Percentiles rank a stretch among this genome's conserved stretches.
phyloP scores from a whole-genome alignment of 1,140 invertebrate species.

The Drosophila bocki region DNA sequence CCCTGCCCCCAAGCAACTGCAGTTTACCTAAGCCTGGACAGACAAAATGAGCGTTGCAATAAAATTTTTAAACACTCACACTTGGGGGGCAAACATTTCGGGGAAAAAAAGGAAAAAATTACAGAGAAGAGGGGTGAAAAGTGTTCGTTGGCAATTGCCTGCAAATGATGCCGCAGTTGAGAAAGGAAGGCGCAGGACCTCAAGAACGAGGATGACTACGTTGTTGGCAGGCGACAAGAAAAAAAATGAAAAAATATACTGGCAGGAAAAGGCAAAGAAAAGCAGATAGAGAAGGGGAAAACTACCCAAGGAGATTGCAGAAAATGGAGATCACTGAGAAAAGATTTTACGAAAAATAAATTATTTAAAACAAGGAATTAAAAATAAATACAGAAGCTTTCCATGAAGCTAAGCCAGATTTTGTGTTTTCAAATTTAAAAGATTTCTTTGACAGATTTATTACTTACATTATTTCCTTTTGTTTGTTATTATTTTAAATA shows the following conservation, averaged over 20 bases:
- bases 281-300: neutral
- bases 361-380: neutral
- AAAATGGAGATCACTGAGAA: neutral
- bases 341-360: neutral
- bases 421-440: neutral
- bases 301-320: neutral
- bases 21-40: slow-evolving; percentile 51
- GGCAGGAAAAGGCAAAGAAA: slow-evolving; percentile 16
- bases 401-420: neutral
- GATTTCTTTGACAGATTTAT: neutral
- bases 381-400: neutral
- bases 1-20: slow-evolving; percentile 23
- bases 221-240: slow-evolving; percentile 38
- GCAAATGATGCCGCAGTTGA: slow-evolving; percentile 58
- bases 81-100: slow-evolving; percentile 37
- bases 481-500: too few species aligned
- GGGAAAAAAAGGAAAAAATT: neutral
- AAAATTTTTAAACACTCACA: slow-evolving; percentile 66
- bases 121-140: slow-evolving; percentile 10
- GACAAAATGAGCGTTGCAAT: slow-evolving; percentile 66
- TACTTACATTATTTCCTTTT: neutral
- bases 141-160: slow-evolving; percentile 60
- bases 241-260: slow-evolving; percentile 18
- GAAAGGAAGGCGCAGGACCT: slow-evolving; percentile 12
- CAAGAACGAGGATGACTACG: slow-evolving; percentile 26